Base-by-base conservation (phyloP, 2,113 vertebrate genomes). In the Archocentrus centrarchus region DNA sequence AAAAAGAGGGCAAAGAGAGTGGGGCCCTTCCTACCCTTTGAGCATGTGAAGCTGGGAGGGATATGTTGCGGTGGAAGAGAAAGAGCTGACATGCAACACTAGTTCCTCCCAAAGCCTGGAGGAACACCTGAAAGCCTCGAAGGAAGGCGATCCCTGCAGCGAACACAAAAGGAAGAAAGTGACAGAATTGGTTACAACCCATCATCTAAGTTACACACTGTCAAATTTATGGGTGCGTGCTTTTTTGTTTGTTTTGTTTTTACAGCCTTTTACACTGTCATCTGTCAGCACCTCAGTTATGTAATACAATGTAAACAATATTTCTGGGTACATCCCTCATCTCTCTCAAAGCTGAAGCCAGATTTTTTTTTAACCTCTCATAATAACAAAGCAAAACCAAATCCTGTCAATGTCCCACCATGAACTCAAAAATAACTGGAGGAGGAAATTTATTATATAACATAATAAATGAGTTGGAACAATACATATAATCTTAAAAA, bases 41-140 rank as follows among this genome's bases (percentile, higher is more conserved):
- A 75, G 94, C 81, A 7, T 96, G 83, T 18, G 87, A 88, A 2
- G 89, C 84, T 0, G 89, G 53, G 22, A 96, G 92, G 2, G 95
- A 95, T 41, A 93, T 50, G 73, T 96, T 95, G n/a, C 89, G 82
- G 5, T 93, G 90, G 70, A 96, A 93, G 14, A 96, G 90, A 35
- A 96, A 94, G 4, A 96, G 95, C 79, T 96, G 96, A 80, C 96
- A 96, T 22, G 77, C 64, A 1, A 88, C 1, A 1, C 62, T 66
- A 2, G 88, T 80, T 3, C 95, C 93, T 77, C 95, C 94, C 84
- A 96, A 62, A 50, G 77, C 88, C 92, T 96, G 96, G 2, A 96
- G 79, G 1, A 80, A 91, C 75, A 96, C 95, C 88, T 96, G 95
- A 83, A 96, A 96, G 37, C 96, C 96, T 82, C 92, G 90, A 60